These are phyloP conservation scores for Dryomyza anilis DNA, from an alignment of 2,888 invertebrate species.

Conservation along the genomic window DNA sequence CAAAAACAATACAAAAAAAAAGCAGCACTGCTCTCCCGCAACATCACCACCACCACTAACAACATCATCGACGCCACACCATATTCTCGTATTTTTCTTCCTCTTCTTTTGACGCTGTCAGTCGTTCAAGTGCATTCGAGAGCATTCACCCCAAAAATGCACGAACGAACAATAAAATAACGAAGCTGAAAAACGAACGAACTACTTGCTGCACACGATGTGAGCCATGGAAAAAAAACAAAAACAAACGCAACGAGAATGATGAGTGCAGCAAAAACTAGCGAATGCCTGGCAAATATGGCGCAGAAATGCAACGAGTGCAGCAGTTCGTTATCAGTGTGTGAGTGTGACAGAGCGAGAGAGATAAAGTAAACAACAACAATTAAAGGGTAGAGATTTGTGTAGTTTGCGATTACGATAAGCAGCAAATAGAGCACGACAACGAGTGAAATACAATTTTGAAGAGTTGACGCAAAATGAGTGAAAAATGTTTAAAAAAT, in stretches of 20 bases:
- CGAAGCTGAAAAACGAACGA: not conserved
- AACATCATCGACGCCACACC: slow-evolving; percentile 2
- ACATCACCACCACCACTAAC: slow-evolving; percentile 20
- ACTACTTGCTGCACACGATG: not conserved
- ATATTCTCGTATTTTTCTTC: not conserved
- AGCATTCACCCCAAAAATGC: slow-evolving; percentile 36
- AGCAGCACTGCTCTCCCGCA: not conserved
- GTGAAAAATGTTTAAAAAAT: too few relatives aligned
- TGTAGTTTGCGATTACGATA: not conserved
- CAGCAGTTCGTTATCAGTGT: too few relatives aligned
- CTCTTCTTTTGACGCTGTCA: slow-evolving; percentile 33
- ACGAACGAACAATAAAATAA: not conserved
- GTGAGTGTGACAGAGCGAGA: not conserved
- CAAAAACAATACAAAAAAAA: too few relatives aligned
- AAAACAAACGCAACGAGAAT: too few relatives aligned
- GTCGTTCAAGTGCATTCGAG: slow-evolving; percentile 50
- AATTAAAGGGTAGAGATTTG: not conserved
- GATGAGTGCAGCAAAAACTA: not conserved
- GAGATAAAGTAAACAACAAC: not conserved
- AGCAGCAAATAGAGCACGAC: not conserved
- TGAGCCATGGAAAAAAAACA: not conserved
- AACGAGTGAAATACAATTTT: too few relatives aligned
- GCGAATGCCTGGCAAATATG: too few relatives aligned
- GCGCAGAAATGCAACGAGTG: too few relatives aligned
- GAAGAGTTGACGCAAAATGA: too few relatives aligned